Evolutionary conservation across 2,797 vertebrate species (phyloP).

Genomic region (Chaetodon trifasciatus): DNA sequence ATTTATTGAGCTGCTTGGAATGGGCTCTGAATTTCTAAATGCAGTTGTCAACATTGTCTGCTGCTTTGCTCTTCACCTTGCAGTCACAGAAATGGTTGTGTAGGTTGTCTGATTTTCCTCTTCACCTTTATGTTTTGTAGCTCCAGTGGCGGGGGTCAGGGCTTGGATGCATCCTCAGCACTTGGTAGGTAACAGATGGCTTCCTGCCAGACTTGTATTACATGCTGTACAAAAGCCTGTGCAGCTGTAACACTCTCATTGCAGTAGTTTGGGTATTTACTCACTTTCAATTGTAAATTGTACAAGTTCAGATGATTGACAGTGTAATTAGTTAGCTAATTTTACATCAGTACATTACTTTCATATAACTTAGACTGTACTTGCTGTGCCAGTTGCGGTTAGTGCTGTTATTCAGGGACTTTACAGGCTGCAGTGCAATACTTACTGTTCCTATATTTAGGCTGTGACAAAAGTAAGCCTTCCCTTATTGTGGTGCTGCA

Average conservation of each 20-base stretch:
- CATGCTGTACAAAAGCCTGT: neutral
- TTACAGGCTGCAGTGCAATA: conserved; percentile 39
- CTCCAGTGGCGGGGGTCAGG: conserved; percentile 72
- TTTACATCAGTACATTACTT: neutral
- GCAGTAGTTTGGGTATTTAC: neutral
- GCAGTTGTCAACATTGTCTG: neutral
- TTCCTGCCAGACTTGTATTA: neutral
- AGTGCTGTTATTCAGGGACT: conserved; percentile 26
- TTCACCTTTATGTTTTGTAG: conserved; percentile 35
- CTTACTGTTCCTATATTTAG: conserved; percentile 68
- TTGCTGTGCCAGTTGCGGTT: conserved; percentile 32
- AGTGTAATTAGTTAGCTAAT: neutral
- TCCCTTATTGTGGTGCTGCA: conserved; percentile 44
- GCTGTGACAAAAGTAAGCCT: conserved; percentile 52
- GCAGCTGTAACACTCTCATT: neutral
- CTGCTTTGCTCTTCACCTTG: neutral
- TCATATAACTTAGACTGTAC: conserved; percentile 3
- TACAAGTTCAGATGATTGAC: neutral
- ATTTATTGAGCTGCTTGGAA: neutral
- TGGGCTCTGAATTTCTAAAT: neutral
- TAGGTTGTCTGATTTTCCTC: neutral
- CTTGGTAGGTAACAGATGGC: conserved; percentile 74
- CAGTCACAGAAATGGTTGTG: neutral
- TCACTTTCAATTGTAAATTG: neutral
- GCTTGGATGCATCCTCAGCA: conserved; percentile 80